phyloP scores from a whole-genome alignment of 2,113 vertebrate species.

The Falco punctatus region DNA sequence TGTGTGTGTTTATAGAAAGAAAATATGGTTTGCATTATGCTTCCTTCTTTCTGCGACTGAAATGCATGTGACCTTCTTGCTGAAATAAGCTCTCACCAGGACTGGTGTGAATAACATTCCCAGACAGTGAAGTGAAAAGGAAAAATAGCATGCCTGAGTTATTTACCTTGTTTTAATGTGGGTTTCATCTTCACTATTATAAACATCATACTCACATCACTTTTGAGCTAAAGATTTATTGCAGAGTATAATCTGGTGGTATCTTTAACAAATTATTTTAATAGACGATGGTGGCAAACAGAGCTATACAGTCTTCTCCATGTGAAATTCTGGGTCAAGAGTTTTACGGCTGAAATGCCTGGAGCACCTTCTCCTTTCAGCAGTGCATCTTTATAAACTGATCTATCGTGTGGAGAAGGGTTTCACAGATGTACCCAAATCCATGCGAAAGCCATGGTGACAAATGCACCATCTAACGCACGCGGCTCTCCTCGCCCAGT shows the following conservation, averaged over 20 bases:
- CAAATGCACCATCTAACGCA: background rate
- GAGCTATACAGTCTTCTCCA: background rate
- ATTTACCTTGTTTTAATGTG: background rate
- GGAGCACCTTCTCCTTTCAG: background rate
- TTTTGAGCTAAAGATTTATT: background rate
- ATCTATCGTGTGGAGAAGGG: background rate
- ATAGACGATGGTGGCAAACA: background rate
- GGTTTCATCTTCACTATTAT: background rate
- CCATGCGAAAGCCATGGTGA: background rate
- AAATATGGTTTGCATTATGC: background rate
- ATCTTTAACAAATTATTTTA: background rate
- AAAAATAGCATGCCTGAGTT: background rate
- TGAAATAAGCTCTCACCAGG: background rate
- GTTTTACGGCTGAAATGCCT: background rate
- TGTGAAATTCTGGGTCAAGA: background rate
- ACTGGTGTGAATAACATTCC: background rate
- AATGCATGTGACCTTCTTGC: background rate
- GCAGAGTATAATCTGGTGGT: background rate
- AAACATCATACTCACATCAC: background rate
- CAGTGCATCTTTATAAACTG: background rate
- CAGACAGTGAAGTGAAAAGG: background rate
- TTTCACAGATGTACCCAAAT: background rate
- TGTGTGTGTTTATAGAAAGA: background rate
- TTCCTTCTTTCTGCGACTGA: background rate
- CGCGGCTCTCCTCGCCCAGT: accelerated